Evolutionary conservation across 2,888 invertebrate species (phyloP).

Genomic region (Oscheius sp.): DNA sequence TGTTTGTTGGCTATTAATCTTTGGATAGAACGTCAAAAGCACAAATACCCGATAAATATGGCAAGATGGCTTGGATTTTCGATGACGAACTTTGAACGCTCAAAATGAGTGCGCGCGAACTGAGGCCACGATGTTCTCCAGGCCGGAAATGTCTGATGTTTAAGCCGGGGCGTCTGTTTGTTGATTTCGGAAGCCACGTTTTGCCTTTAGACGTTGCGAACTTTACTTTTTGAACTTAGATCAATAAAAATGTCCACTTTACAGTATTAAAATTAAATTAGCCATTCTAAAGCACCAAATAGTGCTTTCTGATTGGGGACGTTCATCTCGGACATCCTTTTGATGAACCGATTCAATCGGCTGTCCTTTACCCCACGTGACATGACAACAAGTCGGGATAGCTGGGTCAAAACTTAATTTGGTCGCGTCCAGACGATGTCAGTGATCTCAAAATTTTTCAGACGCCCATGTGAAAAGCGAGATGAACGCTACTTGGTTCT

Average conservation of each 20-base stretch:
- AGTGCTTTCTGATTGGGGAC: neutral
- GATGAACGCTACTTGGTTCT: slow-evolving; percentile 69
- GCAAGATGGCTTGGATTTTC: neutral
- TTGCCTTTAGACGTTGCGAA: too few relatives aligned
- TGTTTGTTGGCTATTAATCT: slow-evolving; percentile 9
- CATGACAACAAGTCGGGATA: neutral
- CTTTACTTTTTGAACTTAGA: neutral
- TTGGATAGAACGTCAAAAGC: neutral
- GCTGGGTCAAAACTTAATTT: neutral
- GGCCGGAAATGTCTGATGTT: too few relatives aligned
- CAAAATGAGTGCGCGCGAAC: too few relatives aligned
- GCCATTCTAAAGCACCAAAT: neutral
- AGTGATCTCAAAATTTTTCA: slow-evolving; percentile 38
- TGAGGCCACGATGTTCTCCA: too few relatives aligned
- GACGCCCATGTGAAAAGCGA: slow-evolving; percentile 65
- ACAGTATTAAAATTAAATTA: neutral
- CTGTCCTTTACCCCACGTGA: neutral
- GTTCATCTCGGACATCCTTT: neutral
- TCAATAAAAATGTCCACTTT: neutral
- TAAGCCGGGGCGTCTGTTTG: too few relatives aligned
- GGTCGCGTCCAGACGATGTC: neutral
- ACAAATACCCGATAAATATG: neutral
- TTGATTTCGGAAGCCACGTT: too few relatives aligned
- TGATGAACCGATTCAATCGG: neutral
- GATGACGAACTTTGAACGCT: too few relatives aligned